phyloP scores from a whole-genome alignment of 2,113 vertebrate genomes.

The Callipepla squamata region DNA sequence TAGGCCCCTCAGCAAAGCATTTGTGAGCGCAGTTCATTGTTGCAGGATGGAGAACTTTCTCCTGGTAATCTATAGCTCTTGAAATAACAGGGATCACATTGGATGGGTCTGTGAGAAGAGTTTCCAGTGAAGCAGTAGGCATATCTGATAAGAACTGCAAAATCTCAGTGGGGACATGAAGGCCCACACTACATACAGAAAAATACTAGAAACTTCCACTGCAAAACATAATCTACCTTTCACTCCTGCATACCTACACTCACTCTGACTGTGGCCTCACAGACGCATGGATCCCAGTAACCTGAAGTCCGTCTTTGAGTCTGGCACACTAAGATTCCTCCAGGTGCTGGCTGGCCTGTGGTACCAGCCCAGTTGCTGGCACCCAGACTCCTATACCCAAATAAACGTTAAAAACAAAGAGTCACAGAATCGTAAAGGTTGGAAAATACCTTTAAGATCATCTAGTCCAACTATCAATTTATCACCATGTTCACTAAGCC shows the following conservation, averaged over 20 bases:
- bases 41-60: background rate
- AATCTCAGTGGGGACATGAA: background rate
- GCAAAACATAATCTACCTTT: no score
- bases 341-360: rapidly evolving
- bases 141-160: background rate
- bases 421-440: no score
- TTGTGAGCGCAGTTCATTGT: background rate
- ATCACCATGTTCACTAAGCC: no score
- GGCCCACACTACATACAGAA: no score
- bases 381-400: background rate
- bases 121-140: background rate
- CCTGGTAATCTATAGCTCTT: background rate
- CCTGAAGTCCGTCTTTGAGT: no score
- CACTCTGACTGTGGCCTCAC: rapidly evolving
- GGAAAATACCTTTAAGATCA: no score
- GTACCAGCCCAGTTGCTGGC: background rate
- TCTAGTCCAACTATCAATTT: no score
- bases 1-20: background rate
- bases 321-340: background rate
- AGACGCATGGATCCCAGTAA: rapidly evolving
- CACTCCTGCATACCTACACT: background rate
- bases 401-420: background rate
- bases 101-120: background rate
- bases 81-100: background rate
- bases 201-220: no score